A percentile compares a stretch with the other conserved stretches of the same genome.
Evolutionary conservation across 2,888 invertebrate genomes (phyloP).

Genomic region (Chymomyza amoena): DNA sequence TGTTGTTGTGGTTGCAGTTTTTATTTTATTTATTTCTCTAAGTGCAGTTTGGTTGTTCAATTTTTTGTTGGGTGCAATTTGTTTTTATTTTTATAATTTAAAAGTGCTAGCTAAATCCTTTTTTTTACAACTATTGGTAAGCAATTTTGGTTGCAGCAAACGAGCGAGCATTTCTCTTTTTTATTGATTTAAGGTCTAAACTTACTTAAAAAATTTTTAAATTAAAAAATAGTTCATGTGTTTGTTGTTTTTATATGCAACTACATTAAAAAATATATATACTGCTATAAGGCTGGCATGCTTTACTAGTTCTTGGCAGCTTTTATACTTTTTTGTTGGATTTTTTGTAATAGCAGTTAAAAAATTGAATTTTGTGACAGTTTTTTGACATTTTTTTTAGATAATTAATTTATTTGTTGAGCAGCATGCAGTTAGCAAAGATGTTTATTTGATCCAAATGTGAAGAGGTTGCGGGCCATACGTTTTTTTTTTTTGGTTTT

Average conservation of each 20-base stretch:
- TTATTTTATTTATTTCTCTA: constrained; percentile 13
- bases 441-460: neutral
- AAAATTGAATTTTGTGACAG: neutral
- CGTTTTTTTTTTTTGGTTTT: neutral
- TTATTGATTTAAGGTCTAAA: constrained; percentile 1
- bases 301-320: constrained; percentile 16
- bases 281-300: constrained; percentile 33
- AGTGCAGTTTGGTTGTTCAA: constrained; percentile 1
- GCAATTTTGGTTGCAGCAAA: neutral
- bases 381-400: neutral
- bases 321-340: constrained; percentile 18
- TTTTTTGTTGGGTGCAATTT: constrained; percentile 28
- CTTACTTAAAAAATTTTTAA: constrained; percentile 6
- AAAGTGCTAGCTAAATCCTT: constrained; percentile 32
- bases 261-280: constrained; percentile 18
- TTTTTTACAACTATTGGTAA: constrained; percentile 2
- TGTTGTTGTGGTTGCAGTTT: constrained; percentile 13
- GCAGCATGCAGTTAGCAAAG: constrained; percentile 28
- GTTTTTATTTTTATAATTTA: constrained; percentile 46
- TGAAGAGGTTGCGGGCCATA: neutral
- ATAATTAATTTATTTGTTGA: constrained; percentile 19
- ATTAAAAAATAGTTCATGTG: constrained; percentile 1
- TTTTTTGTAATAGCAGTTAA: neutral
- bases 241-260: constrained; percentile 31
- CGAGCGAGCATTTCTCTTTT: neutral